Evolutionary conservation across 2,797 vertebrate species (phyloP).

Genomic region (Parambassis ranga): DNA sequence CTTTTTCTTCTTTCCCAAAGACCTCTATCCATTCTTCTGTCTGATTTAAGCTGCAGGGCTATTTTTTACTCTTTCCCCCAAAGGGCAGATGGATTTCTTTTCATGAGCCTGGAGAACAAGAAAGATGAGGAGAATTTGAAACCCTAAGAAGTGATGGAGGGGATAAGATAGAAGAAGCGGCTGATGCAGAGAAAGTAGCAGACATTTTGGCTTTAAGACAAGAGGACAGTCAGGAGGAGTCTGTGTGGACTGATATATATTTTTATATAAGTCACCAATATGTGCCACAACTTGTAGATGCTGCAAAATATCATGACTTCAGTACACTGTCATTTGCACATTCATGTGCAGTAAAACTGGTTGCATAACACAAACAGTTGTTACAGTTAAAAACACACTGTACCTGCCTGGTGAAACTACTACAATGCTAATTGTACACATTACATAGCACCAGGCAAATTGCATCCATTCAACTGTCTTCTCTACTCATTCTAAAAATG

Average conservation of each 20-base stretch:
- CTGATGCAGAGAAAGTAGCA: constrained; percentile 39
- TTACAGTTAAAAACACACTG: too few relatives aligned
- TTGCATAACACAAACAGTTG: too few relatives aligned
- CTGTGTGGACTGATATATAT: not conserved
- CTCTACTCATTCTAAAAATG: too few relatives aligned
- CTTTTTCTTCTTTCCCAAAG: constrained; percentile 31
- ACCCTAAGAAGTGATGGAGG: constrained; percentile 44
- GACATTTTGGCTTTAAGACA: constrained; percentile 23
- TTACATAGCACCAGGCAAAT: too few relatives aligned
- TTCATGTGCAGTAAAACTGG: too few relatives aligned
- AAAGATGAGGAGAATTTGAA: constrained; percentile 67
- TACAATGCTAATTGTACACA: too few relatives aligned
- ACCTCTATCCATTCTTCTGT: constrained; percentile 64
- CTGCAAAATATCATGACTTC: too few relatives aligned
- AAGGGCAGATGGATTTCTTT: constrained; percentile 76
- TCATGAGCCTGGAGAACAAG: constrained; percentile 65
- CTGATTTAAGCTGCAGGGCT: constrained; percentile 58
- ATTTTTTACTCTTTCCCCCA: constrained; percentile 67
- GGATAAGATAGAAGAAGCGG: constrained; percentile 38
- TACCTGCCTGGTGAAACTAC: too few relatives aligned
- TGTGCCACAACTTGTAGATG: too few relatives aligned
- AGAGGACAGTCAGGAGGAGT: not conserved
- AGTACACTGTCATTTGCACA: too few relatives aligned
- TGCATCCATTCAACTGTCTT: too few relatives aligned
- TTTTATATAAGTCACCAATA: too few relatives aligned